Base-by-base conservation (phyloP, 2,888 invertebrate species). In the Geophilus truncorum region DNA sequence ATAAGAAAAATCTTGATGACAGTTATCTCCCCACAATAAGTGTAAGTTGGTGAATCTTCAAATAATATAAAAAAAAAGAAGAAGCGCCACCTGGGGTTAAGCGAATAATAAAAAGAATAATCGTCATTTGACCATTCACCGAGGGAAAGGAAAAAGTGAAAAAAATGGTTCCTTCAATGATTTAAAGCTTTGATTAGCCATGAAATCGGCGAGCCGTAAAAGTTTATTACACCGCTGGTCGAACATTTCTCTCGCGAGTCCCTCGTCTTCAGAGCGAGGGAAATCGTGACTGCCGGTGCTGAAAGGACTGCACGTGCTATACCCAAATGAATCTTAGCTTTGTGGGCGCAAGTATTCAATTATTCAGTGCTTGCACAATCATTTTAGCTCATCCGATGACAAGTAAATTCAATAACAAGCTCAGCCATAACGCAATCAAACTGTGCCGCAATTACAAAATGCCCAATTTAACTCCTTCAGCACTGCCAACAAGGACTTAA, bases 171-270 rank as follows among this genome's bases (percentile, higher is more conserved):
- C 15, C 70, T 70, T n/a, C 70, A 70, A 70, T 70, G 62, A 62
- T 62, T 62, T 62, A 62, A 25, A 62, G 62, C 62, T 62, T 62
- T 62, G 62, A 62, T 62, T 62, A 62, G 62, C 62, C 23, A 62
- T 62, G 62, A 62, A 62, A 62, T 62, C 62, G 62, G 62, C 62
- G 62, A 62, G 62, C 28, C 62, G 62, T 62, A 62, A 62, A 62
- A 62, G 62, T 62, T 62, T 62, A 62, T 62, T 62, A 62, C 62
- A 25, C 62, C 25, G 62, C 25, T 62, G 62, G 62, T 10, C 62
- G 28, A 62, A 62, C 62, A 5, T 45, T 45, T n/a, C 45, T 45
- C 62, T 62, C 25, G 25, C 23, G 3, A 23, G 62, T 62, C 23
- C 28, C 62, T 23, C 62, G 23, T 62, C 28, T 62, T 62, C 62